Evolutionary conservation across 2,797 vertebrate genomes (phyloP).

Genomic region (Heliangelus exortis): DNA sequence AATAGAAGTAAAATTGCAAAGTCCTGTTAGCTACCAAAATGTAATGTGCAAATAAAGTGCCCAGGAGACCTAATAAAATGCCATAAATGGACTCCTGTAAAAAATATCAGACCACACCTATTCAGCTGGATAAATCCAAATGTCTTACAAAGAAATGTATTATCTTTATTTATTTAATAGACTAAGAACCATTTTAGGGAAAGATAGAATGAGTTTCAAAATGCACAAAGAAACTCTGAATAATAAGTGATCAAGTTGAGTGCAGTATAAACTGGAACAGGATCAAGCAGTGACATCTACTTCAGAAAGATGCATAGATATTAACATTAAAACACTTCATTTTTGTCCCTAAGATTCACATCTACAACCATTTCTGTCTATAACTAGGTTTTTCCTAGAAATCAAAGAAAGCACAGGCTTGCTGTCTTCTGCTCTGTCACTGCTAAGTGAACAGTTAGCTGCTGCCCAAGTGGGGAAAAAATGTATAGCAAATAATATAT

Average conservation of each 20-base stretch:
- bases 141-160: conserved; percentile 65
- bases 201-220: conserved; percentile 34
- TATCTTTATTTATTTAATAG: conserved; percentile 31
- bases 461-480: neutral
- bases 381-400: neutral
- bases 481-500: neutral
- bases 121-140: conserved; percentile 59
- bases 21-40: conserved; percentile 59
- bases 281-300: neutral
- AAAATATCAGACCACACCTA: conserved; percentile 74
- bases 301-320: neutral
- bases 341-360: neutral
- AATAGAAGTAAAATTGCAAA: conserved; percentile 67
- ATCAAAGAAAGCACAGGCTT: neutral
- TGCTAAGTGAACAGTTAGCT: neutral
- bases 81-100: conserved; percentile 69
- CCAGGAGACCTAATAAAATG: conserved; percentile 72
- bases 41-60: conserved; percentile 70
- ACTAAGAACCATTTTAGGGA: conserved; percentile 23
- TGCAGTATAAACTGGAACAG: neutral
- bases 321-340: neutral
- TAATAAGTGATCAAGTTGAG: neutral
- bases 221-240: conserved; percentile 33
- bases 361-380: neutral
- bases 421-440: neutral